Conservation (phyloP, 2,113 vertebrate species). For the Turnix velox region DNA sequence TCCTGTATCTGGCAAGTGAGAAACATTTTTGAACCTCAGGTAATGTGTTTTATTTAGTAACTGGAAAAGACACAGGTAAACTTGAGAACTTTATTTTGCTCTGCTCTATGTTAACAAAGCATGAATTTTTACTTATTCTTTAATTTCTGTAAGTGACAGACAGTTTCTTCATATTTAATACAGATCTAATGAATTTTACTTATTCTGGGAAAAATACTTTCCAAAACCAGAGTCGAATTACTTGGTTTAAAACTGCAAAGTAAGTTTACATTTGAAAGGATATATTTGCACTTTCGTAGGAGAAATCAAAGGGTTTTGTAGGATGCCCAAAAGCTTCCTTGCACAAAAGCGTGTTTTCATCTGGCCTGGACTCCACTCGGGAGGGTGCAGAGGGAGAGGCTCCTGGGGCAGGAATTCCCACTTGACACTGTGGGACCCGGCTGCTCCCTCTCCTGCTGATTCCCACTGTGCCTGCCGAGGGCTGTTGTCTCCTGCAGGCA, state of each 20-base stretch:
- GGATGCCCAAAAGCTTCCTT: not conserved
- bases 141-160: not conserved
- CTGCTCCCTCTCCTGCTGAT: not conserved
- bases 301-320: not conserved
- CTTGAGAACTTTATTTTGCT: not conserved
- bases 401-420: not conserved
- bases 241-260: not conserved
- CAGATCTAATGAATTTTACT: not conserved
- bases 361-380: not conserved
- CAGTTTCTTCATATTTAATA: not conserved
- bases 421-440: rapidly evolving
- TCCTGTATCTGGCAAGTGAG: not conserved
- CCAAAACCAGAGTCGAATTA: not conserved
- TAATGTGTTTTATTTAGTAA: not conserved
- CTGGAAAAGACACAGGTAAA: not conserved
- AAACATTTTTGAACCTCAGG: not conserved
- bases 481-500: not conserved
- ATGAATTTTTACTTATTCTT: not conserved
- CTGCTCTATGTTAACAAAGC: not conserved
- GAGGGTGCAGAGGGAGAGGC: not conserved
- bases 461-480: not conserved
- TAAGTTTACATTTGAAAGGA: not conserved
- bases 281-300: not conserved
- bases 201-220: not conserved
- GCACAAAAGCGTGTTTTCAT: rapidly evolving